A percentile compares a stretch with the other conserved stretches of the same genome.
phyloP scores from a whole-genome alignment of 2,797 vertebrate genomes.

The Acrossocheilus wenchowensis region DNA sequence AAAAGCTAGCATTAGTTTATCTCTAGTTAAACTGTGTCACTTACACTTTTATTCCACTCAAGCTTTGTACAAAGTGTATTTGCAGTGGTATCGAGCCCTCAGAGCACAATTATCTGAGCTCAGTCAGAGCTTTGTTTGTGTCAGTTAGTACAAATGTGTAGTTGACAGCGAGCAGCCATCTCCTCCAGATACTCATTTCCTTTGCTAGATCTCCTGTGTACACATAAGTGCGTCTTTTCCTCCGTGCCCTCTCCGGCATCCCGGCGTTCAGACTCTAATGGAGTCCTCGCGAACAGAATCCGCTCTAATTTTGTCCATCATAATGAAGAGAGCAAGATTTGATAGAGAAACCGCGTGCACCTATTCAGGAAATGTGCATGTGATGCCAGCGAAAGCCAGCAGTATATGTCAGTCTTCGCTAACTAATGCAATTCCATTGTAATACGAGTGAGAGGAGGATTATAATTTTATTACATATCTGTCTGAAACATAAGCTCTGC shows the following conservation, averaged over 20 bases:
- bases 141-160: not conserved
- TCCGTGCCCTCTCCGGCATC: not conserved
- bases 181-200: constrained; percentile 13
- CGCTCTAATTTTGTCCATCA: constrained; percentile 48
- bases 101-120: not conserved
- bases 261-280: constrained; percentile 44
- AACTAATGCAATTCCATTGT: constrained; percentile 61
- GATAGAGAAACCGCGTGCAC: constrained; percentile 34
- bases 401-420: constrained; percentile 49
- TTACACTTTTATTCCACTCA: not conserved
- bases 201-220: constrained; percentile 12
- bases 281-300: constrained; percentile 41
- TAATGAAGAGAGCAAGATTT: constrained; percentile 41
- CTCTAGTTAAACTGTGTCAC: not conserved
- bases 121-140: not conserved
- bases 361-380: constrained; percentile 44
- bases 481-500: constrained; percentile 73
- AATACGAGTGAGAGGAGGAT: constrained; percentile 61
- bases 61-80: not conserved
- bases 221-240: not conserved
- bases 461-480: constrained; percentile 63
- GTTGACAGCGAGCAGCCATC: not conserved
- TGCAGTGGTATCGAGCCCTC: not conserved
- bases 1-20: not conserved
- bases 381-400: constrained; percentile 40